Percentiles rank a stretch among this genome's conserved stretches.
Conservation (phyloP, 2,888 invertebrate species). For the Drosophila buzzatii region DNA sequence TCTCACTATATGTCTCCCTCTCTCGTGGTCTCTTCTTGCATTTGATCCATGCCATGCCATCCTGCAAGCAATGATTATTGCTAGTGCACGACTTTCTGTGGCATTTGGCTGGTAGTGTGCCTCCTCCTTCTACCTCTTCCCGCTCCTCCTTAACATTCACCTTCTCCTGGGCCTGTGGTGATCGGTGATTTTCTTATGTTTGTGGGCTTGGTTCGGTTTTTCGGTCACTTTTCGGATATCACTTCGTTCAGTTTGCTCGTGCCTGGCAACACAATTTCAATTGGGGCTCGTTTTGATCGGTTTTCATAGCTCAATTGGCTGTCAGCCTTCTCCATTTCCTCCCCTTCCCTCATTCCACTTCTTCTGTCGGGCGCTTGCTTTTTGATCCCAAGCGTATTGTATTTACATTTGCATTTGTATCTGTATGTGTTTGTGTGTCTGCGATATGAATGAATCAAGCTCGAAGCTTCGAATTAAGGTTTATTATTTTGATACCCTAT, state of each 20-base stretch:
- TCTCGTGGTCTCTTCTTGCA: conserved; percentile 7
- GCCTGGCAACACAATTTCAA: conserved; percentile 75
- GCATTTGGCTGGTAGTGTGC: conserved; percentile 61
- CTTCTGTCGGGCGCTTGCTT: conserved; percentile 7
- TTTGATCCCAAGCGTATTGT: conserved; percentile 43
- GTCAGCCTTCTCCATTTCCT: conserved; percentile 4
- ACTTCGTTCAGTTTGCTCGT: conserved; percentile 58
- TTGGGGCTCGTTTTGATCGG: conserved; percentile 67
- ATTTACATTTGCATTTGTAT: conserved; percentile 34
- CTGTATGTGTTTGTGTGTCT: conserved; percentile 22
- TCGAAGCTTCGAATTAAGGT: conserved; percentile 74
- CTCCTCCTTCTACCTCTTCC: background rate
- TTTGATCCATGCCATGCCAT: conserved; percentile 32
- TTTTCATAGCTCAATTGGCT: conserved; percentile 74
- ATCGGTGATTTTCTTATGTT: conserved; percentile 57
- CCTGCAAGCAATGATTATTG: conserved; percentile 69
- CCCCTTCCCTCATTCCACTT: background rate
- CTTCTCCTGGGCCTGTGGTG: conserved; percentile 31
- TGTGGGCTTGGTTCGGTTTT: conserved; percentile 55
- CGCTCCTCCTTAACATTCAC: conserved; percentile 18
- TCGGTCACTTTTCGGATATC: conserved; percentile 48
- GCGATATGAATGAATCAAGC: conserved; percentile 73
- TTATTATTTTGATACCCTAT: conserved; percentile 64
- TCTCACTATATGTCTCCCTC: background rate
- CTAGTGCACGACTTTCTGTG: conserved; percentile 73